Base-by-base conservation (phyloP, 2,113 vertebrate species). In the Peromyscus leucopus region DNA sequence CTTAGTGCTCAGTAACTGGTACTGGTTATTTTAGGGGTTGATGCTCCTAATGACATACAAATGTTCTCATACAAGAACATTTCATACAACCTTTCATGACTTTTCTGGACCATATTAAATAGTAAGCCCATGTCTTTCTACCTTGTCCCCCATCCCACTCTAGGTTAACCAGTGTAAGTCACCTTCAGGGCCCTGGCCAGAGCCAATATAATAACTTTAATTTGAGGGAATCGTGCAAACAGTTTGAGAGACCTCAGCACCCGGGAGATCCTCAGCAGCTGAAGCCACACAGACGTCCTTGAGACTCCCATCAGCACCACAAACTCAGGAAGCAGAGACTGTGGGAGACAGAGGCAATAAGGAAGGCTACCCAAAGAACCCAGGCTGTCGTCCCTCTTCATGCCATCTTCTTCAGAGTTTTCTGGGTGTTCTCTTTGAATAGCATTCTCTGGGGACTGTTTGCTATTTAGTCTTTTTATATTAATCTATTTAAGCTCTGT, bases 211-310 rank as follows among this genome's bases (percentile, higher is more conserved):
- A 98, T 98, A 72, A 98, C 95, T 48, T 97, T 97, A 48, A 98
- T 93, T 95, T 98, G 98, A 61, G 22, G 92, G 69, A 98, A 98
- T 80, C 96, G 98, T 65, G 98, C 89, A 87, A 98, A 97, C 51
- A 98, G 98, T 95, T 98, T 98, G 92, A 99, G 96, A 85, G 98
- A 98, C 26, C 98, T 95, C 90, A 98, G 92, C 69, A 98, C 97
- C 11, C 98, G 96, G 79, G 97, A 97, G 87, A 98, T 97, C 65
- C 97, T 98, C 36, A 98, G 82, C 89, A 98, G 24, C 65, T 94
- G 93, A 21, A 96, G 72, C 95, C 91, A 96, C 5, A 95, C 48
- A 6, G 79, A 26, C 2, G 67, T 57, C 28, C 82, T 7, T 1
- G 74, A 55, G 36, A 94, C 57, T 5, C 96, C 63, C 8, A 75